These are phyloP conservation scores for Neodontobutis hainanensis DNA, from an alignment of 2,113 vertebrate genomes.

Conservation along the genomic window DNA sequence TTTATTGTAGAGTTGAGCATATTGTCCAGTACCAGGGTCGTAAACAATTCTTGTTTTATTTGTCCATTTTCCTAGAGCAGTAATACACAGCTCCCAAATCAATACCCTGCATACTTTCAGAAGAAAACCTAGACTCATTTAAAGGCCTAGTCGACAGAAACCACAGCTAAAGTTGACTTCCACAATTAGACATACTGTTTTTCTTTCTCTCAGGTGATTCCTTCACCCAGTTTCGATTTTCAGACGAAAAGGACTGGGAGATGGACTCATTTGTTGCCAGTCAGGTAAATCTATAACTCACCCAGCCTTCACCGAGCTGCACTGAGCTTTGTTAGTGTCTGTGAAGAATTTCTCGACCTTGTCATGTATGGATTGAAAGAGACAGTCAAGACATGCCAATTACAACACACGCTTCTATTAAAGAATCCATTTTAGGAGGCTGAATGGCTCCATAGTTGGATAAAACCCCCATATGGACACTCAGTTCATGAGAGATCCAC, in stretches of 20 bases:
- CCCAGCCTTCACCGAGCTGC: background rate
- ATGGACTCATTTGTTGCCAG: constrained; percentile 76
- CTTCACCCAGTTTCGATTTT: constrained; percentile 91
- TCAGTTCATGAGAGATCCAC: too few species aligned
- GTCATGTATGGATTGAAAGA: background rate
- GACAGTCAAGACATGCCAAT: background rate
- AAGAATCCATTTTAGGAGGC: background rate
- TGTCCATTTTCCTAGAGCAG: background rate
- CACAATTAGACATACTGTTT: background rate
- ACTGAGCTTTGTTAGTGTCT: background rate
- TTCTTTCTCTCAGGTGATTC: constrained; percentile 84
- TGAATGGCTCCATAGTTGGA: background rate
- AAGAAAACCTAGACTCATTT: too few species aligned
- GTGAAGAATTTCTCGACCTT: background rate
- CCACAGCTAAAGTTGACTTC: background rate
- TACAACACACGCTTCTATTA: background rate
- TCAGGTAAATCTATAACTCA: constrained; percentile 78
- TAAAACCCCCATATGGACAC: too few species aligned
- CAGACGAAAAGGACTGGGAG: constrained; percentile 94
- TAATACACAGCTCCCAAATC: background rate
- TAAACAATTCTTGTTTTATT: background rate
- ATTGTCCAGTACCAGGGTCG: background rate
- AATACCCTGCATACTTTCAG: background rate
- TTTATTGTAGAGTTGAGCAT: background rate
- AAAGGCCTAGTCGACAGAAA: too few species aligned